Evolutionary conservation across 2,888 invertebrate genomes (phyloP), one percentile per base, ranked within the genome.

Genomic region (Charanyca ferruginea): DNA sequence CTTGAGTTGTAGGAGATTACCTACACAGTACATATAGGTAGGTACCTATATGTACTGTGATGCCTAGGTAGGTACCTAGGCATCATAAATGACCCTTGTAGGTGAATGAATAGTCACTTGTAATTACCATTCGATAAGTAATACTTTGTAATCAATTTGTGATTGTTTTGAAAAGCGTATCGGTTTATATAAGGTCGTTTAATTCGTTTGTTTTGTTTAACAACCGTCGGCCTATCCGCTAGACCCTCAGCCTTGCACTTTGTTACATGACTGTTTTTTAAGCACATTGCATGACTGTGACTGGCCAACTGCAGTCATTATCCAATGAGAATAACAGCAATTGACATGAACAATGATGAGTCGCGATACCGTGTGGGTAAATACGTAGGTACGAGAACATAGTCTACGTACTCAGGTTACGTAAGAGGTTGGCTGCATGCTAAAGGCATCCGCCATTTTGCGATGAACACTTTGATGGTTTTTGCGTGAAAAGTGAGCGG

Each of bases 401-500:
- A 85, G 82, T 73, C 82, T 80, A 83, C 79, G 83, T 83, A 80
- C 83, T 80, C 72, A 82, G 77, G 83, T 93, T 92, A 90, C 89
- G 89, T 89, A 92, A 92, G 83, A 80, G 71, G 72, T 77, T 80
- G 83, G 79, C 81, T 85, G 83, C 85, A 87, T 85, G 86, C 86
- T 86, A 87, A 84, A 89, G 83, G 85, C 80, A 87, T 88, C 91
- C 92, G 93, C 92, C 93, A 93, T 94, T 91, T 94, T 94, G 90
- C 80, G 91, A 92, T 88, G 89, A 90, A 83, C 85, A 86, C 84
- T 87, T 87, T 89, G 87, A 89, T 89, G 88, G 87, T 90, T 92
- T 91, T 90, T 90, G 87, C 83, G 84, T 83, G 84, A 84, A 89
- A 90, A 91, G 92, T 93, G 91, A 93, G 81, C 89, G 92, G 91